A percentile compares a stretch with the other conserved stretches of the same genome.
These are phyloP conservation scores for Indri indri DNA, from an alignment of 2,113 vertebrate species.

Conservation along the genomic window DNA sequence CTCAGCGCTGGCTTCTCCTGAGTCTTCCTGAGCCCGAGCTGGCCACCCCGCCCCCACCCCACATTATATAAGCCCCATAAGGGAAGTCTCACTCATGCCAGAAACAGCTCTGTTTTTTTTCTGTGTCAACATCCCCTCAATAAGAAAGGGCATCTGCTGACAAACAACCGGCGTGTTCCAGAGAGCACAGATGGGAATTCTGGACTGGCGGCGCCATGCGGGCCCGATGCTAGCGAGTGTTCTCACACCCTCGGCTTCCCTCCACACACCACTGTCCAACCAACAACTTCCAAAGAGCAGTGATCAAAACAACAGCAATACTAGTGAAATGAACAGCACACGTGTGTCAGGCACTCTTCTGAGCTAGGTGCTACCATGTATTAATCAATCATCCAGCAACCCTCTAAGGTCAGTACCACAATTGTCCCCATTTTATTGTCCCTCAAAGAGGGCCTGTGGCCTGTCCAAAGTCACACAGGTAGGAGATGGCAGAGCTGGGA, in stretches of 20 bases:
- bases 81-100: not conserved
- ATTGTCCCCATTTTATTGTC: not conserved
- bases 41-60: not conserved
- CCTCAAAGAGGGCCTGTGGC: not conserved
- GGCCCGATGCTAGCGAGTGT: not conserved
- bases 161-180: not conserved
- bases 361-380: rapidly evolving
- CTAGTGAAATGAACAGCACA: not conserved
- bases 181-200: not conserved
- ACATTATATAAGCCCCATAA: rapidly evolving
- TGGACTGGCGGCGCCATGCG: rapidly evolving
- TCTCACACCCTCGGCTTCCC: not conserved
- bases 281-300: not conserved
- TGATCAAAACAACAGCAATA: not conserved
- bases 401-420: not conserved
- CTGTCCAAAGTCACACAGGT: not conserved
- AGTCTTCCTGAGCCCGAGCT: not conserved
- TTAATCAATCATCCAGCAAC: not conserved
- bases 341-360: not conserved
- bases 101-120: not conserved
- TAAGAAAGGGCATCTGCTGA: conserved; percentile 39
- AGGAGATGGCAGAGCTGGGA: not conserved
- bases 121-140: not conserved
- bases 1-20: not conserved
- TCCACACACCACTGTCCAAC: not conserved